Base-by-base conservation (phyloP, 2,888 invertebrate genomes). In the Strigamia maritima region DNA sequence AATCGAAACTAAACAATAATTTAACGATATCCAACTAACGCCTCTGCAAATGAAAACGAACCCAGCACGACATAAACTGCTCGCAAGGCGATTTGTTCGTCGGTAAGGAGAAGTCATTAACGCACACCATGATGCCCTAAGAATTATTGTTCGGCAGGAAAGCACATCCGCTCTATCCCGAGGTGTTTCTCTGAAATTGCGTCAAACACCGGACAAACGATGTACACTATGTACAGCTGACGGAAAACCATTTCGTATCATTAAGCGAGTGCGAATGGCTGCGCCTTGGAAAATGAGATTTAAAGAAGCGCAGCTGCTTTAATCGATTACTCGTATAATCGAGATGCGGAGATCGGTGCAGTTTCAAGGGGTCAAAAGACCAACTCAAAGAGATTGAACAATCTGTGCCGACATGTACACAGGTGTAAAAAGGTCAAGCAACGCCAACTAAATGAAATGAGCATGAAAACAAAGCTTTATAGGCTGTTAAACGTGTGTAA, bases 241-340 rank as follows among this genome's bases (percentile, higher is more conserved):
- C 60, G 60, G 65, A 16, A 65, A 65, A 16, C 65, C 65, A 65
- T 65, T 65, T 65, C 24, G 65, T 65, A 26, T 65, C 65, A 65
- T 65, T 65, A 65, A 26, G 65, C 26, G 65, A 10, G 65, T 65
- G 65, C 65, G 65, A 65, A 65, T 65, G 65, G 65, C 65, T 10
- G 24, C 65, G 24, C 65, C 65, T 65, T 14, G 28, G 26, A 24
- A 65, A 60, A 65, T 14, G 65, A 65, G 65, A 65, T 65, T 65
- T 8, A 65, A 65, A 24, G 65, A 49, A 49, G n/a, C 49, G 24
- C 65, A 65, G 65, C 65, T 65, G 65, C 65, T 65, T 65, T 65
- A 65, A 65, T 65, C 65, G 65, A 65, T 65, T 16, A 26, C 14
- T 31, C 12, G 49, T 24, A 28, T 24, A 26, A 65, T 65, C 65